Conservation (phyloP, 2,113 vertebrate genomes). For the Propithecus coquereli region DNA sequence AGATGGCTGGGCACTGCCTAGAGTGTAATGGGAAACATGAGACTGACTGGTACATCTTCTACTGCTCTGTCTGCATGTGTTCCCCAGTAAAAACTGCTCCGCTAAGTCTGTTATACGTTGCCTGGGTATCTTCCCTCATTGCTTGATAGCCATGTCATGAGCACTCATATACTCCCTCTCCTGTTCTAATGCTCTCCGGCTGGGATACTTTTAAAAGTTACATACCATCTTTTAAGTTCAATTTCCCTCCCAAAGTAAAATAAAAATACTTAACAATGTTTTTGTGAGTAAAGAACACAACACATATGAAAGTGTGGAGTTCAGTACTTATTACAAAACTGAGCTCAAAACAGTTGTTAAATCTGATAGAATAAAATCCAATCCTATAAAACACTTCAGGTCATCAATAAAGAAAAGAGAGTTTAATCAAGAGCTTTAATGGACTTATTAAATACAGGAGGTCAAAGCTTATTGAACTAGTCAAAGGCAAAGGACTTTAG, state of each 20-base stretch:
- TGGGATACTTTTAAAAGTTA: background rate
- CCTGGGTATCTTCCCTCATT: background rate
- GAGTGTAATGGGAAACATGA: background rate
- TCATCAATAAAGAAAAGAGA: conserved; percentile 3
- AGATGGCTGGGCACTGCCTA: background rate
- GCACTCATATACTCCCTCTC: background rate
- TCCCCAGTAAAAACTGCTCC: background rate
- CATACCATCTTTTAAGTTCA: background rate
- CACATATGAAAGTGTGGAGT: background rate
- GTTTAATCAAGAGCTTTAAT: conserved; percentile 57
- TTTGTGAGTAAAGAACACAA: background rate
- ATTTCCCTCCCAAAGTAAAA: background rate
- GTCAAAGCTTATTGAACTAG: conserved; percentile 39
- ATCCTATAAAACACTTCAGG: conserved; percentile 23
- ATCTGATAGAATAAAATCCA: background rate
- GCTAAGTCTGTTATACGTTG: background rate
- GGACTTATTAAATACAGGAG: conserved; percentile 4
- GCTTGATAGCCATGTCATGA: background rate
- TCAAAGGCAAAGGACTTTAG: conserved; percentile 35
- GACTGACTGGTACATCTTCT: background rate
- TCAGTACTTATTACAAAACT: background rate
- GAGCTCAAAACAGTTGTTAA: background rate
- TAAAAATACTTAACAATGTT: background rate
- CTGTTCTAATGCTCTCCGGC: background rate
- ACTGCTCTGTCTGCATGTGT: background rate